phyloP scores from a whole-genome alignment of 2,113 vertebrate species.

The Pteropus alecto region DNA sequence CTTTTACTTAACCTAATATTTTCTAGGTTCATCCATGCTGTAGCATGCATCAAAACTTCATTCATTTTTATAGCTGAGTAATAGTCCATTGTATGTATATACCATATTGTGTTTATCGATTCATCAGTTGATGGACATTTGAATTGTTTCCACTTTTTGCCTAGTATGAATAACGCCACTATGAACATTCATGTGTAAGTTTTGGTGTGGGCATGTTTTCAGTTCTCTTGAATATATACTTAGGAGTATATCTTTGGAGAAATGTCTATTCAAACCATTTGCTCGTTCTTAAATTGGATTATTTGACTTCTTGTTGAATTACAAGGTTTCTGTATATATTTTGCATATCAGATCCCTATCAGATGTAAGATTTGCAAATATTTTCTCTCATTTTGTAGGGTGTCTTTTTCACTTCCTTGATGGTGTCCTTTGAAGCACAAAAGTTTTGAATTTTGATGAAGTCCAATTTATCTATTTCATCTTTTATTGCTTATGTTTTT shows the following conservation, averaged over 20 bases:
- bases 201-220: background rate
- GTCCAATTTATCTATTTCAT: too few species aligned
- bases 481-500: too few species aligned
- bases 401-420: too few species aligned
- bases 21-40: background rate
- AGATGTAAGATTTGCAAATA: background rate
- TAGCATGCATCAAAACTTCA: background rate
- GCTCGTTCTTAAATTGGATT: too few species aligned
- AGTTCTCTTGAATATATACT: background rate
- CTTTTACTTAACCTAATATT: background rate
- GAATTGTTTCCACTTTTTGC: too few species aligned
- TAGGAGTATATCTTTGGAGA: background rate
- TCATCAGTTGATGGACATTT: background rate
- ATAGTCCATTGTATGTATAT: background rate
- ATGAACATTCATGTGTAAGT: too few species aligned
- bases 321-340: background rate
- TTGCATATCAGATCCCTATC: background rate
- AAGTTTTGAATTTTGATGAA: too few species aligned
- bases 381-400: background rate
- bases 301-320: background rate
- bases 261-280: too few species aligned
- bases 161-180: too few species aligned
- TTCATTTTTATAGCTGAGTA: background rate
- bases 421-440: too few species aligned
- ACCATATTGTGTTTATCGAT: too few species aligned